Evolutionary conservation across 2,113 vertebrate species (phyloP).

Genomic region (Erinaceus europaeus): DNA sequence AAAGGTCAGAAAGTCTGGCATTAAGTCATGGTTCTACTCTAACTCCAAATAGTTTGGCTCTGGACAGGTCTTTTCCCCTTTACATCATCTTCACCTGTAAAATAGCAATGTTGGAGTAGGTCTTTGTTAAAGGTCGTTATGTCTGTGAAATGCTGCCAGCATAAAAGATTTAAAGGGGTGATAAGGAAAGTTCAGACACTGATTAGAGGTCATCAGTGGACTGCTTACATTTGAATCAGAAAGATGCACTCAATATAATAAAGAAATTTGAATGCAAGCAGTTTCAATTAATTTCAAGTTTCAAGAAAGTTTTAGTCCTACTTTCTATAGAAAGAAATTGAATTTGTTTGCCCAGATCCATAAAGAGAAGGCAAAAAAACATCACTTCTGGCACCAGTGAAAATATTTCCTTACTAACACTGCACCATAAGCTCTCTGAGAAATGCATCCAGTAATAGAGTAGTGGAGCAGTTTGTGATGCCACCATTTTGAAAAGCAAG

Average conservation of each 20-base stretch:
- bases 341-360: not conserved
- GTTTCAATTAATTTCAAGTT: not conserved
- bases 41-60: not conserved
- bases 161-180: not conserved
- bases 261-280: not conserved
- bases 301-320: conserved; percentile 26
- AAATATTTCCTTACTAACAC: not conserved
- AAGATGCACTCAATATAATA: conserved; percentile 9
- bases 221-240: conserved; percentile 7
- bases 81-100: not conserved
- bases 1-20: conserved; percentile 16
- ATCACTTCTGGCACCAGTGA: not conserved
- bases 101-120: not conserved
- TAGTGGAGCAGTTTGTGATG: not conserved
- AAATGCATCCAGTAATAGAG: not conserved
- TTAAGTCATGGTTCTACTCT: conserved; percentile 19
- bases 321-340: conserved; percentile 31
- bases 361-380: conserved; percentile 17
- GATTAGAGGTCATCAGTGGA: not conserved
- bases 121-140: not conserved
- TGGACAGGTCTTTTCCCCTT: not conserved
- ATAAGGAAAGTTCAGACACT: not conserved
- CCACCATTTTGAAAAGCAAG: not conserved
- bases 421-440: not conserved
- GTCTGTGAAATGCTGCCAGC: not conserved